Conservation (phyloP, 53 echinoderm and acorn worm species). For the Temnopleurus reevesii region DNA sequence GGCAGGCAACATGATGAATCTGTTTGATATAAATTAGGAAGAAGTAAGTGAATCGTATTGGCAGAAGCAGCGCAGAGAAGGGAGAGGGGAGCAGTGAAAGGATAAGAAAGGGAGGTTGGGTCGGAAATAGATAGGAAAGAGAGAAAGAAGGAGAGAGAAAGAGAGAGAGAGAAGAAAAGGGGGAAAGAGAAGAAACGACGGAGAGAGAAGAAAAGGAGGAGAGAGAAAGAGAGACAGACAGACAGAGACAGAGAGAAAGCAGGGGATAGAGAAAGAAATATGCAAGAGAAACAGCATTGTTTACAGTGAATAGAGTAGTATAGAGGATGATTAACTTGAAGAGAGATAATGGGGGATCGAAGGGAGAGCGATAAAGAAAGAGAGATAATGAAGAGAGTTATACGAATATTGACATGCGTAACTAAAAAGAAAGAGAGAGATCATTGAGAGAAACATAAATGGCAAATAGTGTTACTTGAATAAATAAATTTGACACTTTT, state of each 20-base stretch:
- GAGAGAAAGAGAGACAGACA: not conserved
- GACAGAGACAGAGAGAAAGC: not conserved
- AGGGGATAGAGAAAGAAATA: not conserved
- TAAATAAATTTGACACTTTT: too few relatives aligned
- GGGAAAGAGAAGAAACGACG: too few relatives aligned
- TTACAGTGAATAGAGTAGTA: too few relatives aligned
- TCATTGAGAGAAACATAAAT: too few relatives aligned
- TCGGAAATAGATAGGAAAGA: not conserved
- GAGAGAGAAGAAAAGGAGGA: not conserved
- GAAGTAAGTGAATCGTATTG: not conserved
- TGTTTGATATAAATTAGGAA: not conserved
- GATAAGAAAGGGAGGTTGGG: not conserved
- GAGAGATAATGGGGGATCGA: too few relatives aligned
- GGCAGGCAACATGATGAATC: conserved; percentile 8
- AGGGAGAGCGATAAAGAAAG: too few relatives aligned
- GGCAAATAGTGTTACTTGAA: too few relatives aligned
- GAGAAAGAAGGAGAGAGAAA: not conserved
- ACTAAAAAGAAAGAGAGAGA: too few relatives aligned
- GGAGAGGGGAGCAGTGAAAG: not conserved
- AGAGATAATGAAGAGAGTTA: too few relatives aligned
- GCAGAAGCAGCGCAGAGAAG: not conserved
- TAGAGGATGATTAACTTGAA: too few relatives aligned
- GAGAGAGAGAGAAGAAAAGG: not conserved
- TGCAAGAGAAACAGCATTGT: too few relatives aligned
- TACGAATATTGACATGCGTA: too few relatives aligned